These are phyloP conservation scores for Torymus tubicola DNA, from an alignment of 2,888 invertebrate genomes.

Conservation along the genomic window DNA sequence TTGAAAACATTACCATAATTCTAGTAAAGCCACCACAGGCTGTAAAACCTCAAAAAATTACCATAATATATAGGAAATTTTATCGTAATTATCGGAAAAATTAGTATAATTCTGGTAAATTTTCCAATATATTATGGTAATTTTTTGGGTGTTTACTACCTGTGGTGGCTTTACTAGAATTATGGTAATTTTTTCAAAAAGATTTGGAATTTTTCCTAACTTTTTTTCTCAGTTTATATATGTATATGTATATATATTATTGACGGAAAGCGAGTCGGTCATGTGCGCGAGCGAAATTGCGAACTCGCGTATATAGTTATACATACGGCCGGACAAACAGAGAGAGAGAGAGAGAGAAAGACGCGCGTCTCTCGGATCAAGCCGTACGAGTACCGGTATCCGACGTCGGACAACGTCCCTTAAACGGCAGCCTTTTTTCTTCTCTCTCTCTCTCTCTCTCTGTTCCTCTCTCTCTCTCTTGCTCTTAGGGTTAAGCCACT, in stretches of 20 bases:
- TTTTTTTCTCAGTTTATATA: no score
- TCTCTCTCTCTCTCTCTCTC: neutral
- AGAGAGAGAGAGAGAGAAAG: neutral
- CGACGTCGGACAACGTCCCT: conserved; percentile 38
- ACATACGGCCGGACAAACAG: neutral
- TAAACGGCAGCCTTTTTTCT: conserved; percentile 27
- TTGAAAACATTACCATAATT: no score
- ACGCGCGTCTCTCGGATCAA: conserved; percentile 31
- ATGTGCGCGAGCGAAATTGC: neutral
- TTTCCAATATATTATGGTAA: no score
- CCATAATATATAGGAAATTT: no score
- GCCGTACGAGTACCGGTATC: conserved; percentile 47
- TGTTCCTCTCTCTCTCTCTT: neutral
- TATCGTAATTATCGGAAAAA: no score
- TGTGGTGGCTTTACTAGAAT: no score
- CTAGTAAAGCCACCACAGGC: no score
- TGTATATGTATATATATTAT: conserved; percentile 1
- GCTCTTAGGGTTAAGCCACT: conserved; percentile 37
- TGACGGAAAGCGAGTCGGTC: conserved; percentile 28
- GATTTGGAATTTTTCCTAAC: no score
- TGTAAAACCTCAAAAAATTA: no score
- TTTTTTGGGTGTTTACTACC: no score
- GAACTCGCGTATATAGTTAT: neutral
- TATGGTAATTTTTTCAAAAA: no score
- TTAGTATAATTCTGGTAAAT: no score